phyloP scores from a whole-genome alignment of 2,888 invertebrate species.

The Aleiodes leptofemur region DNA sequence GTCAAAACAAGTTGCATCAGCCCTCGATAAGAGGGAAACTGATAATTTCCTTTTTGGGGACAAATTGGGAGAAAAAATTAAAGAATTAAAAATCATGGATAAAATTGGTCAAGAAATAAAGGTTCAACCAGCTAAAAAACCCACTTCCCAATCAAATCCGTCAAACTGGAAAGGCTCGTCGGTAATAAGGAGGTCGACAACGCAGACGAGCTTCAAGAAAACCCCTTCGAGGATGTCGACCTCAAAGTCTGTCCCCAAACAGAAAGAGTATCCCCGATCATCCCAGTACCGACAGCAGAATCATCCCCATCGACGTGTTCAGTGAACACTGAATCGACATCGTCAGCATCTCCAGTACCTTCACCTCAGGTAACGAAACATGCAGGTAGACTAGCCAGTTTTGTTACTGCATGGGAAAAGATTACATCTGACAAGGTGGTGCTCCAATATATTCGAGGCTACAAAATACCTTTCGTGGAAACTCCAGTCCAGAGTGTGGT shows the following conservation, averaged over 20 bases:
- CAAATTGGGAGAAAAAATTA: constrained; percentile 26
- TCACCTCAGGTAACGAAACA: not conserved
- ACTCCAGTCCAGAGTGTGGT: not conserved
- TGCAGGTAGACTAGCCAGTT: not conserved
- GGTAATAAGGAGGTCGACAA: not conserved
- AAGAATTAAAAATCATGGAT: constrained; percentile 20
- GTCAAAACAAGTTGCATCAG: constrained; percentile 9
- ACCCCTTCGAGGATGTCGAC: not conserved
- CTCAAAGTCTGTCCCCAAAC: not conserved
- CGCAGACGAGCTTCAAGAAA: constrained; percentile 11
- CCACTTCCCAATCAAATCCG: not conserved
- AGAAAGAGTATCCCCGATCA: not conserved
- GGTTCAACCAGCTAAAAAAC: not conserved
- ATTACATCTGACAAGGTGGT: constrained; percentile 19
- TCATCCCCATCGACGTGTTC: too few species aligned
- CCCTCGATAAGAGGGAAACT: constrained; percentile 16
- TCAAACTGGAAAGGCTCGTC: constrained; percentile 20
- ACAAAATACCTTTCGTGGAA: not conserved
- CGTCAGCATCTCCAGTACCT: too few species aligned
- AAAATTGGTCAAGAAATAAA: constrained; percentile 32
- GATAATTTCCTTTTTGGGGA: constrained; percentile 9
- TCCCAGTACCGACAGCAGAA: not conserved
- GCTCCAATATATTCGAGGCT: not conserved
- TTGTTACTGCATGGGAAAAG: not conserved
- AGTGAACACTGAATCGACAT: too few species aligned